Percentiles rank a stretch among this genome's conserved stretches.
Evolutionary conservation across 2,888 invertebrate species (phyloP).

Genomic region (Drosophila diplacantha): DNA sequence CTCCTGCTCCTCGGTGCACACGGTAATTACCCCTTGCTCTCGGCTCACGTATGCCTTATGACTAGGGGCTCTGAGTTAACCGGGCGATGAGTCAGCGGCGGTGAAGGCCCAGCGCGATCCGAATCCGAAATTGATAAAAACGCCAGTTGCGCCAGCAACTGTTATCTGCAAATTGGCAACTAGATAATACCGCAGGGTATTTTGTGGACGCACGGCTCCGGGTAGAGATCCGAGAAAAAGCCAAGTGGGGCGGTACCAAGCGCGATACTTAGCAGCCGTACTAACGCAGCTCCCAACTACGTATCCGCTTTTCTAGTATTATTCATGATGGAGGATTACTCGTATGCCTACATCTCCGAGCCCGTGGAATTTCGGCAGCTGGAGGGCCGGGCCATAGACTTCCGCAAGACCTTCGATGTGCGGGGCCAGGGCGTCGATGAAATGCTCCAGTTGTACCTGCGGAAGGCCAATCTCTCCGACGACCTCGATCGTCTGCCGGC

Average conservation of each 20-base stretch:
- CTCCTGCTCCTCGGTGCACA: neutral
- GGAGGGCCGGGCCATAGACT: constrained; percentile 67
- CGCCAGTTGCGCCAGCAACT: constrained; percentile 34
- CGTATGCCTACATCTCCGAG: constrained; percentile 64
- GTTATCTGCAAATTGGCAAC: constrained; percentile 55
- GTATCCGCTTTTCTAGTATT: constrained; percentile 37
- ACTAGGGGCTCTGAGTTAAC: neutral
- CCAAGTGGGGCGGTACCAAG: constrained; percentile 11
- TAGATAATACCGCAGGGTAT: constrained; percentile 51
- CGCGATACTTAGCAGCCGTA: constrained; percentile 31
- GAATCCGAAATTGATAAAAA: constrained; percentile 48
- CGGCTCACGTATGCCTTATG: neutral
- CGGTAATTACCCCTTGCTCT: constrained; percentile 24
- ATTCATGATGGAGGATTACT: constrained; percentile 70
- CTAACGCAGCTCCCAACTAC: constrained; percentile 35
- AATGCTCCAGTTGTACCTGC: constrained; percentile 71
- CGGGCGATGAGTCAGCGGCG: constrained; percentile 27
- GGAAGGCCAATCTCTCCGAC: constrained; percentile 67
- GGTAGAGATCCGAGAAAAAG: constrained; percentile 10
- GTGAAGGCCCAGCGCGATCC: constrained; percentile 26
- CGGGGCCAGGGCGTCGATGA: constrained; percentile 71
- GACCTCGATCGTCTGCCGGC: constrained; percentile 64
- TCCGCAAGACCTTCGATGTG: constrained; percentile 72
- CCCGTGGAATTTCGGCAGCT: constrained; percentile 71
- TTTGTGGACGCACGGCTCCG: constrained; percentile 33